Evolutionary conservation across 2,113 vertebrate genomes (phyloP).

Genomic region (Lamprotornis superbus): DNA sequence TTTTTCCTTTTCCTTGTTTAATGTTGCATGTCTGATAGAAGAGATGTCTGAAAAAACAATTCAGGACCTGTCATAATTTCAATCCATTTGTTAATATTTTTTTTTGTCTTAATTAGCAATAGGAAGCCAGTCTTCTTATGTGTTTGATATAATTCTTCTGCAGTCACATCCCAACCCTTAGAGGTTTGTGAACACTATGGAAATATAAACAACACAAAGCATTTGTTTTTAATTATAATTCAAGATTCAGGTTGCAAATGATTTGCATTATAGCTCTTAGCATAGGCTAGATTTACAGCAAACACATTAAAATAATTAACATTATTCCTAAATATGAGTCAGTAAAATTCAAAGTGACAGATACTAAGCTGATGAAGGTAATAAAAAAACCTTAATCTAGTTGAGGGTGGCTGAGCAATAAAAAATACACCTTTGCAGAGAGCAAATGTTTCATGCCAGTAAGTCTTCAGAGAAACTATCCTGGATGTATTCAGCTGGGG

Average conservation of each 20-base stretch:
- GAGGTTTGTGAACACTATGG: not conserved
- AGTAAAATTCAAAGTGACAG: slow-evolving; percentile 57
- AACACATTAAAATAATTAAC: slow-evolving; percentile 58
- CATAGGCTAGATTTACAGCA: slow-evolving; percentile 45
- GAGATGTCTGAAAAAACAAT: not conserved
- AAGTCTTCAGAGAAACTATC: not conserved
- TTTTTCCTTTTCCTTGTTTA: not conserved
- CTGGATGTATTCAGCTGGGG: not conserved
- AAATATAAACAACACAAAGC: not conserved
- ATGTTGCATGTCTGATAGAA: not conserved
- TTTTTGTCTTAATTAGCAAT: not conserved
- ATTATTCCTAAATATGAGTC: slow-evolving; percentile 55
- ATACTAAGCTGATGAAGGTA: slow-evolving; percentile 35
- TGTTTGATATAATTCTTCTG: not conserved
- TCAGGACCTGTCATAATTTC: not conserved
- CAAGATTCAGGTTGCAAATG: slow-evolving; percentile 1
- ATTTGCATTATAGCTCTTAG: slow-evolving; percentile 7
- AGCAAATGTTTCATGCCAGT: not conserved
- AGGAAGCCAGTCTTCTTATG: not conserved
- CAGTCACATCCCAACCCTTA: not conserved
- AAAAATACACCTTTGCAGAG: slow-evolving; percentile 34
- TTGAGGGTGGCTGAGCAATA: slow-evolving; percentile 16
- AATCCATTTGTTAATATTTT: not conserved
- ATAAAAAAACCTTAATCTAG: slow-evolving; percentile 42
- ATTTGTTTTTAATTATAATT: not conserved